phyloP scores from a whole-genome alignment of 1,140 invertebrate species.

The Drosophila ananassae region DNA sequence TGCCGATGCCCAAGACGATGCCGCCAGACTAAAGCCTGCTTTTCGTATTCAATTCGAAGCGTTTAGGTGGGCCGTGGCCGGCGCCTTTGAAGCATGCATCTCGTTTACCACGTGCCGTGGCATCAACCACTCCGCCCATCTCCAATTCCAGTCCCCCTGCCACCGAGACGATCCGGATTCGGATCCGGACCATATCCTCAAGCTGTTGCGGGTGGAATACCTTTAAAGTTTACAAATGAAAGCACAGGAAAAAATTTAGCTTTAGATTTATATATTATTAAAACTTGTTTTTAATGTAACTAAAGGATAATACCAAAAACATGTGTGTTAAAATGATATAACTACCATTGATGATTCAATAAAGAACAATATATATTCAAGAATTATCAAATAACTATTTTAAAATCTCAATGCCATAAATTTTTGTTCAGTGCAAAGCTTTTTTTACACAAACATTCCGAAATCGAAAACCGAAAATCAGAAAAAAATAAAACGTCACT shows the following conservation, averaged over 20 bases:
- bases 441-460: conserved; percentile 28
- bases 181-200: not conserved
- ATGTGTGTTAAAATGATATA: too few species aligned
- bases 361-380: too few species aligned
- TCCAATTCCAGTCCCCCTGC: not conserved
- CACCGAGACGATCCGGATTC: not conserved
- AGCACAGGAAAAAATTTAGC: not conserved
- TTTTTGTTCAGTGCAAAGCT: not conserved
- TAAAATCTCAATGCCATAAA: not conserved
- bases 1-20: conserved; percentile 2
- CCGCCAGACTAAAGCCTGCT: conserved; percentile 12
- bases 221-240: not conserved
- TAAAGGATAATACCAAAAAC: too few species aligned
- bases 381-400: too few species aligned
- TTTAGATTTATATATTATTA: not conserved
- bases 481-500: conserved; percentile 9
- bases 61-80: conserved; percentile 75
- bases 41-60: conserved; percentile 61
- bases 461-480: not conserved
- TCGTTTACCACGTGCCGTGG: conserved; percentile 77
- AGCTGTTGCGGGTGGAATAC: conserved; percentile 2
- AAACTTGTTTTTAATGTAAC: too few species aligned
- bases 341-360: too few species aligned
- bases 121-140: conserved; percentile 29
- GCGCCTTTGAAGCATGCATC: conserved; percentile 77